Conservation (phyloP, 2,888 invertebrate species). For the Arrhopalites spinosus region DNA sequence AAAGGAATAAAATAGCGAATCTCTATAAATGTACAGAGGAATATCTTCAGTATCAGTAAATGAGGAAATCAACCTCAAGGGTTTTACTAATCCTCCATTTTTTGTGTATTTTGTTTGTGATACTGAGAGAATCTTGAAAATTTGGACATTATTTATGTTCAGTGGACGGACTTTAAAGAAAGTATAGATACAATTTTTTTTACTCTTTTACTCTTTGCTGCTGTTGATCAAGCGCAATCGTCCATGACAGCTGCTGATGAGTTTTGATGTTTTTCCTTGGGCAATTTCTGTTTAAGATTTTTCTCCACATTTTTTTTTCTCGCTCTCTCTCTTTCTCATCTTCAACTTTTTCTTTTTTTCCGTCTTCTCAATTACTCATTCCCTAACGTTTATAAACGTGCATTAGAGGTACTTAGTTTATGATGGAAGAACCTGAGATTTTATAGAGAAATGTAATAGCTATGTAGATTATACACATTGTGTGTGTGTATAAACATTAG, state of each 20-base stretch:
- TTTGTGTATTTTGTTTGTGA: too few relatives aligned
- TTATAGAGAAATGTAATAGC: background rate
- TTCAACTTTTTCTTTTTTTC: background rate
- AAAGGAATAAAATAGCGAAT: too few relatives aligned
- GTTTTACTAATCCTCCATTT: too few relatives aligned
- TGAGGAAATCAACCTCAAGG: too few relatives aligned
- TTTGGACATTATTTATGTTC: too few relatives aligned
- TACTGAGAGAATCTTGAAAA: too few relatives aligned
- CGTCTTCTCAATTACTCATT: slow-evolving; percentile 2
- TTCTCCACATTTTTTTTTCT: slow-evolving; percentile 15
- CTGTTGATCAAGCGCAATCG: slow-evolving; percentile 50
- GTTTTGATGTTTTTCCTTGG: slow-evolving; percentile 52
- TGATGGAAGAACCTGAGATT: background rate
- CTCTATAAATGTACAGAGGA: too few relatives aligned
- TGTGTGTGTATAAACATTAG: too few relatives aligned
- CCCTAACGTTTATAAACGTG: background rate
- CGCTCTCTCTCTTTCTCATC: slow-evolving; percentile 30
- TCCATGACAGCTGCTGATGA: slow-evolving; percentile 54
- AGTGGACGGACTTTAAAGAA: too few relatives aligned
- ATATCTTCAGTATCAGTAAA: too few relatives aligned
- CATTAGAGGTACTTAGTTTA: background rate
- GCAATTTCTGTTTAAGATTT: slow-evolving; percentile 33
- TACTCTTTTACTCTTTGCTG: too few relatives aligned
- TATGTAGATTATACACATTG: background rate
- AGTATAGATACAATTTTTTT: too few relatives aligned